Base-by-base conservation (phyloP, 2,797 vertebrate species). In the Remorina albescens region DNA sequence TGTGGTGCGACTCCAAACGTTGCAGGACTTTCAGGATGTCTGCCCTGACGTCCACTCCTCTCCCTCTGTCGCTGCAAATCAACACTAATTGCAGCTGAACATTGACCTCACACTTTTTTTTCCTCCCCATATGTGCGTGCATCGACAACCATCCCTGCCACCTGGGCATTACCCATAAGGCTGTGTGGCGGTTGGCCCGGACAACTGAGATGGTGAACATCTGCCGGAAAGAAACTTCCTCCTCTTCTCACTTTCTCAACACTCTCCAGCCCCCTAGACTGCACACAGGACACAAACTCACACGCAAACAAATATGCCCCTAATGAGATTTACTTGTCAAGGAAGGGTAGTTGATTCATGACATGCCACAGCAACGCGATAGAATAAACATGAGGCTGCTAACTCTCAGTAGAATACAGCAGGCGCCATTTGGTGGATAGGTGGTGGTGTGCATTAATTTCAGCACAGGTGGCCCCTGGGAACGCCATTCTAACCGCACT, bases 321-420 rank as follows among this genome's bases (percentile, higher is more conserved):
- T 86, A 87, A 90, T 89, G 75, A 86, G 77, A 72, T 85, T 80
- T 89, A 60, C 71, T 76, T 78, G 79, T 87, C 82, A 77, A 69
- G 71, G 25, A 82, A 54, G 37, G 62, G 21, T 67, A 32, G 78
- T 73, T 83, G 84, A 91, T 86, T 88, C 83, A 83, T 81, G 80
- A 81, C 67, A 65, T 81, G 64, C 70, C 65, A 64, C 12, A 41
- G 57, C 54, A 55, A 26, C 37, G 6, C 2, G 1, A 80, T 53
- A 62, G 78, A 84, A 82, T 84, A 84, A 88, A 83, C 82, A 86
- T 81, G 80, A 88, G 79, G 74, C 74, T 36, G 50, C 58, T 58
- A 41, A 64, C 56, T 76, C 76, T 61, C 73, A 50, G 72, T 25
- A 49, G 79, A 69, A 68, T 66, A 67, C 46, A 80, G 55, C 68